Conservation (phyloP, 2,888 invertebrate species). For the Leptodirus hochenwartii region DNA sequence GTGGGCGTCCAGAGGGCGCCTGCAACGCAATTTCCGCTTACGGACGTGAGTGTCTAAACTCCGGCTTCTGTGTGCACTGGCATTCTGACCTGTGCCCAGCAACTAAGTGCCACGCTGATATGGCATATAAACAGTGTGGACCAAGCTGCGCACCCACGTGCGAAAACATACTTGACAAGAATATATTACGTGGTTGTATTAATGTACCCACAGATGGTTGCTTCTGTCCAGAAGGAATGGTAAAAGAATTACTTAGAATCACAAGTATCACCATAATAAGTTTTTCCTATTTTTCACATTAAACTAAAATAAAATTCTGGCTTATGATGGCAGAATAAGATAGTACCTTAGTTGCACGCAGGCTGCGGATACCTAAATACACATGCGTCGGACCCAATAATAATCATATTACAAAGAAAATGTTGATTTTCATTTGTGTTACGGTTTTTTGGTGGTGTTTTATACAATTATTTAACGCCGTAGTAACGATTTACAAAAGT, state of each 20-base stretch:
- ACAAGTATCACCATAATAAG: too few species aligned
- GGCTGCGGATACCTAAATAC: too few species aligned
- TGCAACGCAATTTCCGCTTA: slow-evolving; percentile 54
- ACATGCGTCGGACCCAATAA: too few species aligned
- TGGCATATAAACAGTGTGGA: slow-evolving; percentile 35
- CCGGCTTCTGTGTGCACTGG: slow-evolving; percentile 62
- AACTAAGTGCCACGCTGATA: slow-evolving; percentile 32
- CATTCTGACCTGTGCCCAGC: slow-evolving; percentile 45
- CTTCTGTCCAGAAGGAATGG: slow-evolving; percentile 62
- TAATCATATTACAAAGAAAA: too few species aligned
- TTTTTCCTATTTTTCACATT: slow-evolving; percentile 4
- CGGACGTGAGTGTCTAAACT: slow-evolving; percentile 47
- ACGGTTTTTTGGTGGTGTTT: too few species aligned
- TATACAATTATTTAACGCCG: too few species aligned
- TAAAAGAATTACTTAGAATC: too few species aligned
- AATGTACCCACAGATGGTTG: slow-evolving; percentile 51
- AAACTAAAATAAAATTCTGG: too few species aligned
- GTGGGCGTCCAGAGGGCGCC: slow-evolving; percentile 33
- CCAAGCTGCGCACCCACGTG: slow-evolving; percentile 46
- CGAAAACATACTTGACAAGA: slow-evolving; percentile 34
- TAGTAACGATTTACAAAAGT: too few species aligned
- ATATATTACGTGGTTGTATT: slow-evolving; percentile 15
- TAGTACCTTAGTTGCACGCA: too few species aligned
- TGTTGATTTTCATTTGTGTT: too few species aligned
- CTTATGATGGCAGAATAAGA: too few species aligned